Evolutionary conservation across 2,113 vertebrate species (phyloP), one percentile per base, ranked within the genome.

Genomic region (Pelmatolapia mariae): DNA sequence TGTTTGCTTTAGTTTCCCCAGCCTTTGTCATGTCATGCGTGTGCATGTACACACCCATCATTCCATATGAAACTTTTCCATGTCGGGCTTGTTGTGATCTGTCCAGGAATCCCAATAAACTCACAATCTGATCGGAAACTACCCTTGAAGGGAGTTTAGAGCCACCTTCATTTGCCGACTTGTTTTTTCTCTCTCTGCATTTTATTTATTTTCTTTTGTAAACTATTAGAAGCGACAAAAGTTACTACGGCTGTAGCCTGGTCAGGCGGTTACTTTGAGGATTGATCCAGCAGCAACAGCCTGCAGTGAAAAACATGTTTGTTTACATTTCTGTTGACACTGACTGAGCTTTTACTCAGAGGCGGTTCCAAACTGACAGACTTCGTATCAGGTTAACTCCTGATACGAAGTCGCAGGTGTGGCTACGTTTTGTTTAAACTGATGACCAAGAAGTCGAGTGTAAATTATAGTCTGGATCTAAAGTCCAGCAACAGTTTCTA

Each of bases 171-270:
- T 33, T 29, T 52, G 10, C 5, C 1, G 38, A 71, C n/a, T 38
- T n/a, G 10, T 38, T 4, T 47, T 54, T 63, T 63, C 22, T 16
- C 18, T 66, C 33, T 38, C 33, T 66, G 33, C 10, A 11, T 38
- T 38, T 68, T 68, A 68, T 22, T 38, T 66, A 22, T 38, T 68
- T 66, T 13, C 19, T 66, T 13, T 66, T 66, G 31, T 66, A 66
- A 38, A 66, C 22, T 8, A 66, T n/a, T 38, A 66, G 61, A 66
- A 38, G 7, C 2, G 4, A 38, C 61, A 8, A 38, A 66, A 0
- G 61, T 45, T 26, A 43, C 38, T 10, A 7, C 26, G 68, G 68
- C 8, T 73, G 40, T 45, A 26, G 13, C 11, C 68, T 73, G 38
- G 38, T 26, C 22, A 24, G 66, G n/a, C 4, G 8, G 2, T 45